Evolutionary conservation across 2,113 vertebrate genomes (phyloP).

Genomic region (Ranitomeya variabilis): DNA sequence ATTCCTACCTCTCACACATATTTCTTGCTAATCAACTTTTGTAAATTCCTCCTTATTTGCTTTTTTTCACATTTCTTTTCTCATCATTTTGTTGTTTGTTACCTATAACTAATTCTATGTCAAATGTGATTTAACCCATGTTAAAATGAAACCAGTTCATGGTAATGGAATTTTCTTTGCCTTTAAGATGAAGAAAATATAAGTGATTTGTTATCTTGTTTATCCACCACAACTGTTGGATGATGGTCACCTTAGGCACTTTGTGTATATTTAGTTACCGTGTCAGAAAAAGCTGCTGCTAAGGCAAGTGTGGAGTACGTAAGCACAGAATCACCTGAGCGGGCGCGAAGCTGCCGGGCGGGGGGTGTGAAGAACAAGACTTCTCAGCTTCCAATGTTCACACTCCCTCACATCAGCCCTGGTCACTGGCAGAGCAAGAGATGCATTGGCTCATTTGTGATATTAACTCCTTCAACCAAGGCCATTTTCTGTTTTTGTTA

Average conservation of each 20-base stretch:
- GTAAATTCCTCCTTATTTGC: no score
- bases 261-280: constrained; percentile 29
- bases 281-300: constrained; percentile 17
- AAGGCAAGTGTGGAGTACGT: constrained; percentile 31
- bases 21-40: no score
- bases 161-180: background rate
- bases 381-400: background rate
- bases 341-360: background rate
- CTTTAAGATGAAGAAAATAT: background rate
- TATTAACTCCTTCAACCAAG: no score
- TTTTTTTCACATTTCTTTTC: no score
- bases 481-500: no score
- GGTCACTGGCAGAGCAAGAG: background rate
- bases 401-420: constrained; percentile 5
- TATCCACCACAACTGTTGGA: background rate
- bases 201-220: constrained; percentile 5
- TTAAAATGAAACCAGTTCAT: no score
- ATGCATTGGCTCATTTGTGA: background rate
- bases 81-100: no score
- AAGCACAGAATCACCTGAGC: constrained; percentile 41
- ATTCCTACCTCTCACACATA: no score
- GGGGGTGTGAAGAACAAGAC: constrained; percentile 23
- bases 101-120: no score
- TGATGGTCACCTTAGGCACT: constrained; percentile 15
- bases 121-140: no score